Evolutionary conservation across 1,140 invertebrate species (phyloP).

Genomic region (Diorhabda carinulata): DNA sequence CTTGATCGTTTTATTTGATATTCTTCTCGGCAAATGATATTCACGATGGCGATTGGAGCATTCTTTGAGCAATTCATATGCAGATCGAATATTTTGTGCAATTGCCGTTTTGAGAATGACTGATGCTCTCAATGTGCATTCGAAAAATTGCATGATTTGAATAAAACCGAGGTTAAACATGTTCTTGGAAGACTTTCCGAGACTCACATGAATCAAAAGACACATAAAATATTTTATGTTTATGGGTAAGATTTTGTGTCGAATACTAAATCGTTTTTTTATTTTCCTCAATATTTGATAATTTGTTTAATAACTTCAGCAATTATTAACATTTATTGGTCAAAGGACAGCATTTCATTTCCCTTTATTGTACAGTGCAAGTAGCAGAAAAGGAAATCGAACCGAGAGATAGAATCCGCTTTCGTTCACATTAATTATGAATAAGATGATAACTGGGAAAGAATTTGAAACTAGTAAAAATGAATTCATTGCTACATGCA

Average conservation of each 20-base stretch:
- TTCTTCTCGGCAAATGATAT: not conserved
- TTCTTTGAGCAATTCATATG: constrained; percentile 29
- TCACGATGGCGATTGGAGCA: constrained; percentile 6
- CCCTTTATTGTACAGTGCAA: too few species aligned
- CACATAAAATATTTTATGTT: not conserved
- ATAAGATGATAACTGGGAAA: too few species aligned
- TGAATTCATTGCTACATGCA: too few species aligned
- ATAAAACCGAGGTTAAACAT: constrained; percentile 26
- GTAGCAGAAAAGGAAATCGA: too few species aligned
- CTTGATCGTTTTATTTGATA: too few species aligned
- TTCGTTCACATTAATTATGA: too few species aligned
- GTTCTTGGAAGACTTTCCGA: not conserved
- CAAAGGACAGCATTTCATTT: too few species aligned
- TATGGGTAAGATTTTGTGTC: not conserved
- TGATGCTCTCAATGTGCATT: constrained; percentile 30
- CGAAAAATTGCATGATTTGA: constrained; percentile 33
- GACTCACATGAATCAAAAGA: not conserved
- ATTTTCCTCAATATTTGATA: not conserved
- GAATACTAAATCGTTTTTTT: not conserved
- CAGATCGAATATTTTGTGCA: constrained; percentile 26
- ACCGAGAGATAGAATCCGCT: too few species aligned
- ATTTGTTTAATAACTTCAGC: too few species aligned
- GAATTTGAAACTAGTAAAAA: too few species aligned
- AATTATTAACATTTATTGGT: too few species aligned
- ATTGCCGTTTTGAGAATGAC: constrained; percentile 29